Evolutionary conservation across 2,113 vertebrate genomes (phyloP), one percentile per base, ranked within the genome.

Genomic region (Labrus mixtus): DNA sequence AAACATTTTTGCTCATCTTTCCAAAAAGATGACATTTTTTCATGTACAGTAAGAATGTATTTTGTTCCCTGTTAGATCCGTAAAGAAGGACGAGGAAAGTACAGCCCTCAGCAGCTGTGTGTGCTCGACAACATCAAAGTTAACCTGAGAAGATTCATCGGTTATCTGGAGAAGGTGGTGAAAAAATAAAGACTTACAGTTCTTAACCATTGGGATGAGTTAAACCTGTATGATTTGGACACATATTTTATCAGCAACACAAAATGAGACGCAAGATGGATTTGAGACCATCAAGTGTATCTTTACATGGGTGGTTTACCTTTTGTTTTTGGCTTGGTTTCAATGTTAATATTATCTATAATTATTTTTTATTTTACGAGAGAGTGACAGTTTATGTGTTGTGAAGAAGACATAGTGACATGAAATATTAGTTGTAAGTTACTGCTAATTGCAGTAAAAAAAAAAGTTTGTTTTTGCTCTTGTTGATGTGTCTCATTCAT

Each of bases 91-190:
- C 94, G 92, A 91, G 94, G 93, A 72, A 95, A 92, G 76, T 96
- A 93, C 87, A 96, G 91, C 64, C 89, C 93, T 20, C 97, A 98
- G 85, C 97, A 99, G 70, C 93, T 99, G 22, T 97, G 97, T 79
- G 97, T 99, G 80, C 94, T 99, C 4, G 95, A 98, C 93, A 99
- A 99, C 59, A 94, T 99, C 89, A 98, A 93, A 91, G 92, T 96
- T 85, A 99, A 99, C 92, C 93, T 99, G 85, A 95, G 96, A 87
- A 95, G 98, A 89, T 99, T 99, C 86, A 95, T 99, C 57, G 92
- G 95, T 4, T 99, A 99, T 90, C 95, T 96, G 71, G 97, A 98
- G 87, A 94, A 91, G 4, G 85, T 96, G 81, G 78, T 92, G 89
- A 96, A 94, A 90, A 94, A 93, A 79, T 94, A 69, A 87, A 17